Base-by-base conservation (phyloP, 2,888 invertebrate genomes). In the Lepidochitona cinerea region DNA sequence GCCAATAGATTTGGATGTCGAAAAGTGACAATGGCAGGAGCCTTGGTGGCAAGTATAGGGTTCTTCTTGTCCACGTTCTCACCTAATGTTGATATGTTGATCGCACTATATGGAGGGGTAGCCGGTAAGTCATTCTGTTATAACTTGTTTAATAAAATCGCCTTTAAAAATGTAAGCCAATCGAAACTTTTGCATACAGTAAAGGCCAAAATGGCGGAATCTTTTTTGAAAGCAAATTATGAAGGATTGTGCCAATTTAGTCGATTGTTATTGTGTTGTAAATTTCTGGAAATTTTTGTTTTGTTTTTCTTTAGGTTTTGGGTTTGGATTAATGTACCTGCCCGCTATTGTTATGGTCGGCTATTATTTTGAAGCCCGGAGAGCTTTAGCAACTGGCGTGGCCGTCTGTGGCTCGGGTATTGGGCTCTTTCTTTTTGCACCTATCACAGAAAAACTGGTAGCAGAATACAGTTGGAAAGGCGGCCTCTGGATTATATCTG, bases 351-450 rank as follows among this genome's bases (percentile, higher is more conserved):
- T 99, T 82, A 95, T 96, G 59, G 97, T 98, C 36, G 97, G 98
- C 26, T 98, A 97, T 92, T 99, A 99, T 92, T 99, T 99, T 90
- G 98, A 98, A 91, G 95, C 95, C 90, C 96, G 96, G 94, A 93
- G 98, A 74, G 98, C 98, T 0, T 91, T 99, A 70, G 99, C 99
- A 0, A 98, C 98, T 0, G 98, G 98, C 1, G 94, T 99, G 68
- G 96, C 98, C 0, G 95, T 98, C 9, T 98, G 98, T 87, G 99
- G 99, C 32, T 97, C 97, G 0, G 99, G 99, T 7, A 96, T 97
- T 18, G 98, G 98, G 9, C 95, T 95, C 7, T 96, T 97, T 87
- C 90, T 96, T 0, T 94, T 98, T 87, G 95, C 96, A 0, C 97
- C 97, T 0, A 90, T 98, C 4, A 96, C 94, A 93, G 70, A 92